These are phyloP conservation scores for Adineta ricciae DNA, from an alignment of 2,888 invertebrate genomes.

Conservation along the genomic window DNA sequence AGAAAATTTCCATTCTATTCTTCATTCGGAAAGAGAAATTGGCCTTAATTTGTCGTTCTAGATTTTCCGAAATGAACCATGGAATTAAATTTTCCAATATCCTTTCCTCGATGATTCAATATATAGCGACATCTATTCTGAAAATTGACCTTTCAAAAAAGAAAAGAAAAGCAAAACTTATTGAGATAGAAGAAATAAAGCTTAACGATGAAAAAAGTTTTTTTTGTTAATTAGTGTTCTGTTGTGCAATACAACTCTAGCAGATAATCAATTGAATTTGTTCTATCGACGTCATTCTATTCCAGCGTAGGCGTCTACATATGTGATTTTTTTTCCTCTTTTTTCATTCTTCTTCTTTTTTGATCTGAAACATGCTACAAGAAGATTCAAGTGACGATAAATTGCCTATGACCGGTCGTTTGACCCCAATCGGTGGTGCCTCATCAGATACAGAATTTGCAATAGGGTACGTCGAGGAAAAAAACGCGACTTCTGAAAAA, in stretches of 20 bases:
- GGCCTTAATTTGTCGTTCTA: too few relatives aligned
- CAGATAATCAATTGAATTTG: background rate
- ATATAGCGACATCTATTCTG: background rate
- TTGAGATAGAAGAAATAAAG: too few relatives aligned
- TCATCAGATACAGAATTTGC: background rate
- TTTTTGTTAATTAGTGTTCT: background rate
- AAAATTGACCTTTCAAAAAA: background rate
- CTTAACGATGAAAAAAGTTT: too few relatives aligned
- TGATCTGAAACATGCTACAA: constrained; percentile 4
- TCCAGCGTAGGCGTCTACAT: background rate
- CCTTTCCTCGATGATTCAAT: background rate
- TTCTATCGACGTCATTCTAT: background rate
- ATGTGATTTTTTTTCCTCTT: background rate
- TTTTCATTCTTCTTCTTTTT: background rate
- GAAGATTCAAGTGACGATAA: constrained; percentile 3
- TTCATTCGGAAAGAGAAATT: too few relatives aligned
- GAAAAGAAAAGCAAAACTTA: too few relatives aligned
- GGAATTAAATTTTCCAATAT: too few relatives aligned
- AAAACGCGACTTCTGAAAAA: background rate
- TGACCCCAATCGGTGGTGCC: background rate
- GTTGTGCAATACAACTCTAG: background rate
- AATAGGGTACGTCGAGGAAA: background rate
- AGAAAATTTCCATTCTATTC: too few relatives aligned
- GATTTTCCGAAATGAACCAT: too few relatives aligned
- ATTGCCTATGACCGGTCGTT: background rate